Evolutionary conservation across 2,888 invertebrate species (phyloP), one percentile per base, ranked within the genome.

Genomic region (Argynnis bischoffii): DNA sequence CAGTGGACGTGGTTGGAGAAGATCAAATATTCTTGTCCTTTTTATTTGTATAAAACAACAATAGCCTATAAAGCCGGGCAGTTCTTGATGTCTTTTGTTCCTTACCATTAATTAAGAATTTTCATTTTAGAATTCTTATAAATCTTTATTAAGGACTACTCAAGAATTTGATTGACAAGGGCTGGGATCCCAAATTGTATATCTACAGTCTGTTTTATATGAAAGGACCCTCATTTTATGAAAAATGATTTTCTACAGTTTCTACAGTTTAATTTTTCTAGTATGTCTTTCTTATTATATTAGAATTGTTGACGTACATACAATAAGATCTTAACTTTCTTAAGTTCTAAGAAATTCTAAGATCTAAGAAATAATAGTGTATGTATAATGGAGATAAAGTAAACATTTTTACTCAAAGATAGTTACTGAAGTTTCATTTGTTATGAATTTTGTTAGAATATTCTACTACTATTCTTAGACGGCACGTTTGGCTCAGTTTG

Each of bases 21-120:
- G 84, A 87, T 87, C 86, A 87, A 86, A 87, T 81, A 82, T 82
- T 84, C 81, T 81, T 79, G 79, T 82, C 82, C 84, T 83, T 85
- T 84, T 82, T 84, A 78, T 86, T 86, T 83, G 81, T 81, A 79
- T 82, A 79, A 82, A 82, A 80, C 80, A 83, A 82, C 81, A 82
- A 82, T 79, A 79, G 76, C 71, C 70, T 74, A 78, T 78, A 78
- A 77, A 74, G 74, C 78, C 76, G 80, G 77, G 78, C 79, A 79
- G 80, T 83, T 83, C 79, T 77, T 72, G 77, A 75, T 76, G 76
- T 78, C 80, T 79, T 79, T 85, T 84, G 81, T 84, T 82, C 79
- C 77, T 79, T 75, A 77, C 77, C 41, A 76, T 79, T 80, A 79
- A 78, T 80, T 80, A 75, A 67, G 70, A 67, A 79, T 77, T 76